Evolutionary conservation across 2,797 vertebrate genomes (phyloP), one percentile per base, ranked within the genome.

Genomic region (Bovichtus variegatus): DNA sequence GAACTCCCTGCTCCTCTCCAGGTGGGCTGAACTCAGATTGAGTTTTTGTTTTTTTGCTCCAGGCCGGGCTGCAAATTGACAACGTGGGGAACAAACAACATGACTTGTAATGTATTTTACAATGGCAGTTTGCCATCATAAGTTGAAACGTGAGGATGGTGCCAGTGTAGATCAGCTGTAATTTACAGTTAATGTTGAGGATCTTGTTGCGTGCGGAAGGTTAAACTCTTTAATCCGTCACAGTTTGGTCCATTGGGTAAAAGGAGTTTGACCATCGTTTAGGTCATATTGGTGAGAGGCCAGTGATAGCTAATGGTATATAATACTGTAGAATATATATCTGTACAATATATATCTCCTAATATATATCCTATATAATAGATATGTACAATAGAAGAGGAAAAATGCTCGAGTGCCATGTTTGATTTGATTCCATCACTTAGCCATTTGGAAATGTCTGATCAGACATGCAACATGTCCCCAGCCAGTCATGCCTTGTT

Each of bases 1-100:
- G 8, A 62, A 74, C 55, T 62, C 40, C 65, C 66, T 64, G 53
- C 43, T 40, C 25, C n/a, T 70, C 50, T 76, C 44, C 76, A 79
- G 81, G 74, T 83, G 47, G 50, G 74, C 50, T 36, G 13, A 60
- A 21, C 53, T 82, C 40, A 31, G 19, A 78, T 23, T 5, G 4
- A 31, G 54, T 1, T 2, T 36, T 36, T 1, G 4, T 40, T 13
- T 27, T 46, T 55, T 65, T 1, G 29, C 51, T 41, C 13, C 49
- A 25, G 51, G 18, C 65, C 59, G 44, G 21, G 23, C n/a, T 62
- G 2, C 2, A 29, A 29, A 55, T 18, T 19, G 31, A 31, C n/a
- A 19, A 19, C 6, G 12, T 27, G 18, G 21, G 4, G 8, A 43
- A 29, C 23, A 51, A 40, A 31, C 64, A 3, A 36, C 8, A 5